phyloP scores from a whole-genome alignment of 2,888 invertebrate species.

The Himalopsyche kuldschensis region DNA sequence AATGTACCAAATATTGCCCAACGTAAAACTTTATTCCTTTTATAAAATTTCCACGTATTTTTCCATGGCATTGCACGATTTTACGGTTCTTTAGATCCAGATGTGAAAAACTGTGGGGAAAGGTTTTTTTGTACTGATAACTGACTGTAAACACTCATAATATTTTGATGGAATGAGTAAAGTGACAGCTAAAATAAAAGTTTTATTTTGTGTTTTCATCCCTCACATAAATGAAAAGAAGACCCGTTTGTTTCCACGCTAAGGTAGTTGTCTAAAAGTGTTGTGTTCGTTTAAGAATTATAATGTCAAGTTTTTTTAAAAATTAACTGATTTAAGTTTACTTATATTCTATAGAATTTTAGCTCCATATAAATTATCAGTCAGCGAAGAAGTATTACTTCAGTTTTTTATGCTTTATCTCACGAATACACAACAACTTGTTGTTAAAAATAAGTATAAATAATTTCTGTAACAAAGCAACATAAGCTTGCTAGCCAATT shows the following conservation, averaged over 20 bases:
- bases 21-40: neutral
- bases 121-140: neutral
- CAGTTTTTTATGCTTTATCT: no score
- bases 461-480: no score
- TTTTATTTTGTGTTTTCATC: neutral
- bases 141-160: neutral
- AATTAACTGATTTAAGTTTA: no score
- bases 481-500: no score
- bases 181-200: neutral
- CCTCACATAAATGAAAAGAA: neutral
- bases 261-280: neutral
- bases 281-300: neutral
- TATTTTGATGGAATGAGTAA: neutral
- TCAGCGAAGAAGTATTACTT: no score
- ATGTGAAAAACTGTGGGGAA: neutral
- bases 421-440: no score
- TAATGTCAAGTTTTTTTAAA: no score
- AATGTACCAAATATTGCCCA: no score
- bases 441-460: no score
- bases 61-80: neutral
- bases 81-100: neutral
- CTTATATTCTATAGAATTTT: no score
- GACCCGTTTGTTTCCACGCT: neutral
- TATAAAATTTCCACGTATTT: neutral
- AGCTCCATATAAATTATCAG: no score